phyloP scores from a whole-genome alignment of 92 coral and sea anemone genomes.

The Umimayanthus kanabou region DNA sequence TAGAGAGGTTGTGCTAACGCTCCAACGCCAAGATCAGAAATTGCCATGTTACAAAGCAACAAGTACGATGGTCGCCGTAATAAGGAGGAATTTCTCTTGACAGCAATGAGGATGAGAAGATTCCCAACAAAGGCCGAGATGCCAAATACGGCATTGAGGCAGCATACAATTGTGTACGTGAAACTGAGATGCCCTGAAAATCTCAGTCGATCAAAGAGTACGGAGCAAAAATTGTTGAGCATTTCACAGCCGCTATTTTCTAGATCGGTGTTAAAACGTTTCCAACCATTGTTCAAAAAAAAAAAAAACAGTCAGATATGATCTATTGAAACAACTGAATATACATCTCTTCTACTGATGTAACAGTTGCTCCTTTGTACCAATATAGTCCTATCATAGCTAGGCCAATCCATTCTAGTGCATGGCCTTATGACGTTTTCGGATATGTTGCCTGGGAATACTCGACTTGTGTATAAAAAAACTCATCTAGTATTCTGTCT shows the following conservation, averaged over 20 bases:
- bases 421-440: no score
- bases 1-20: constrained; percentile 52
- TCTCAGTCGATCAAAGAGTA: background rate
- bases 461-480: no score
- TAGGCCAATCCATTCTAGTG: no score
- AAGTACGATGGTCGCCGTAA: constrained; percentile 36
- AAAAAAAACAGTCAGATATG: background rate
- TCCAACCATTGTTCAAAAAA: background rate
- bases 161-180: constrained; percentile 22
- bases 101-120: constrained; percentile 34
- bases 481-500: no score
- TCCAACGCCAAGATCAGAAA: constrained; percentile 62
- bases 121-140: constrained; percentile 43
- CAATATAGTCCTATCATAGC: no score
- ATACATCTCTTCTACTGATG: no score
- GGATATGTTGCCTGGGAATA: no score
- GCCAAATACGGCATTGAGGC: constrained; percentile 14
- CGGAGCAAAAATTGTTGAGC: constrained; percentile 1
- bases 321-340: no score
- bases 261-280: background rate
- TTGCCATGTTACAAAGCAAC: constrained; percentile 41
- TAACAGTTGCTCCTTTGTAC: no score
- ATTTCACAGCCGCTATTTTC: background rate
- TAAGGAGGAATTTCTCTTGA: constrained; percentile 26
- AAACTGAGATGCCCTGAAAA: background rate